Percentiles rank a stretch among this genome's conserved stretches.
These are phyloP conservation scores for Lophura nycthemera DNA, from an alignment of 2,113 vertebrate species.

Conservation along the genomic window DNA sequence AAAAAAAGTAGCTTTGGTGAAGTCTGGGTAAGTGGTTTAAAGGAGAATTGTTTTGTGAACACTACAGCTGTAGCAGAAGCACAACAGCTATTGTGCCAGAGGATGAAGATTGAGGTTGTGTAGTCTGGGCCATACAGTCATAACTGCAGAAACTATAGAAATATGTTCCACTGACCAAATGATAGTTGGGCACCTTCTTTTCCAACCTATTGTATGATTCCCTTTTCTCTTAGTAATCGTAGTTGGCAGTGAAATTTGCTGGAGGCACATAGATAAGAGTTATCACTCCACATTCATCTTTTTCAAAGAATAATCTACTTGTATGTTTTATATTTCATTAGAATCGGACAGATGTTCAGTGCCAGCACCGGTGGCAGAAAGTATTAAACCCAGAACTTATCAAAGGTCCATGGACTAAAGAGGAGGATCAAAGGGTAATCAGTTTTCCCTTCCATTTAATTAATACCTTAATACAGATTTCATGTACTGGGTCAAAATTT, in stretches of 20 bases:
- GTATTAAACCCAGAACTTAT: slow-evolving; percentile 98
- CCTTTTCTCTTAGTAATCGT: not conserved
- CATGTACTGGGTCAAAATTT: not conserved
- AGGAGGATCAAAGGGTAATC: slow-evolving; percentile 97
- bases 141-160: not conserved
- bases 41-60: not conserved
- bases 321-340: slow-evolving; percentile 69
- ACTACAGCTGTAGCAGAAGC: not conserved
- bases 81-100: not conserved
- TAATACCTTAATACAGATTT: not conserved
- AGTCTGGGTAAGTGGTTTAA: not conserved
- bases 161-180: not conserved
- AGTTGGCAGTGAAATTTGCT: not conserved
- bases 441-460: slow-evolving; percentile 4
- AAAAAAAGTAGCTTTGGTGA: not conserved
- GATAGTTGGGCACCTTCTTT: not conserved
- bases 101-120: not conserved
- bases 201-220: not conserved
- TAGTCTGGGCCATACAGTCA: not conserved
- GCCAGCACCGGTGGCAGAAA: slow-evolving; percentile 99
- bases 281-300: not conserved
- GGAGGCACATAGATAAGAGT: not conserved
- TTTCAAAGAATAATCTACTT: not conserved
- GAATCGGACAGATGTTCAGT: slow-evolving; percentile 98
- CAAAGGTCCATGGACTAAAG: slow-evolving; percentile 99